Evolutionary conservation across 2,888 invertebrate genomes (phyloP).

Genomic region (Neria commutata): DNA sequence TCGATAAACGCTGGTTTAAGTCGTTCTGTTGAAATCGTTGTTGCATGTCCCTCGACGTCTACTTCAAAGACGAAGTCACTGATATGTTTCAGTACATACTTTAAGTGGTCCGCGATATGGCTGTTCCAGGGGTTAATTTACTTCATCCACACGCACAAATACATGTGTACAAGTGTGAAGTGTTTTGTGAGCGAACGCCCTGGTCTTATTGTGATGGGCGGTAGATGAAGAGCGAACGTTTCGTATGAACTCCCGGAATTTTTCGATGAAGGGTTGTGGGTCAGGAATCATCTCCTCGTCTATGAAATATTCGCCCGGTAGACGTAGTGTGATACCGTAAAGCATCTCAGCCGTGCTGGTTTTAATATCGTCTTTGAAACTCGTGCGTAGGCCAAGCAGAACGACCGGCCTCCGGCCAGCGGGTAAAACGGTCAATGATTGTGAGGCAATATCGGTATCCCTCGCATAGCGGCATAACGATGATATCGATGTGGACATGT

Average conservation of each 20-base stretch:
- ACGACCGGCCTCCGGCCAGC: conserved; percentile 45
- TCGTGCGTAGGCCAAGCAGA: conserved; percentile 47
- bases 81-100: conserved; percentile 19
- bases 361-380: conserved; percentile 42
- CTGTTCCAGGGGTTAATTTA: conserved; percentile 24
- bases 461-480: conserved; percentile 25
- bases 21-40: conserved; percentile 7
- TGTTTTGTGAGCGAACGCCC: conserved; percentile 25
- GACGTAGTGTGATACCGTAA: conserved; percentile 41
- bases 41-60: not conserved
- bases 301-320: conserved; percentile 36
- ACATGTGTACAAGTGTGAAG: conserved; percentile 22
- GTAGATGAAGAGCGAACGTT: conserved; percentile 19
- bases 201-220: conserved; percentile 18
- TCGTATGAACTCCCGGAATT: conserved; percentile 21
- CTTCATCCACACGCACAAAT: conserved; percentile 24
- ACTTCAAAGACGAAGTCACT: conserved; percentile 9
- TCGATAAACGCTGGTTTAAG: conserved; percentile 9
- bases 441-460: conserved; percentile 47
- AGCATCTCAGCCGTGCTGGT: conserved; percentile 45
- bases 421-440: conserved; percentile 24
- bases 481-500: conserved; percentile 59
- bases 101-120: conserved; percentile 27
- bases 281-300: conserved; percentile 19
- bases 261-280: conserved; percentile 15